phyloP scores from a whole-genome alignment of 2,888 invertebrate species.

The Toxonevra muliebris region DNA sequence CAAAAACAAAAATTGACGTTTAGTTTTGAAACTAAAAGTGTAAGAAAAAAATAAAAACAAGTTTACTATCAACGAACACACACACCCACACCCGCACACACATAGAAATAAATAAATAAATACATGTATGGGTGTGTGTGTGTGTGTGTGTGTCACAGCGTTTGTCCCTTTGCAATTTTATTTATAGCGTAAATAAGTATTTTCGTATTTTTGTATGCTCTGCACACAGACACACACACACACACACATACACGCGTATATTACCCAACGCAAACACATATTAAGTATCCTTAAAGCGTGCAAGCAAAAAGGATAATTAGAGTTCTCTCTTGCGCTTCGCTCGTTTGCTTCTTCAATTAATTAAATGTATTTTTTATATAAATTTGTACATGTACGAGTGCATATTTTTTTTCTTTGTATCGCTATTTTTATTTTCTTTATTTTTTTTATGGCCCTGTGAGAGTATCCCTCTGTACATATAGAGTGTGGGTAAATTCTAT shows the following conservation, averaged over 20 bases:
- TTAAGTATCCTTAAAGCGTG: constrained; percentile 17
- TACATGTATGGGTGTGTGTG: background rate
- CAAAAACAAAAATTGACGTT: no score
- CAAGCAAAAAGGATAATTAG: constrained; percentile 29
- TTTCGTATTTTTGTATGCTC: no score
- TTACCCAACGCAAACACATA: constrained; percentile 3
- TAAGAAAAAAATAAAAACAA: no score
- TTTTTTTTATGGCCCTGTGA: background rate
- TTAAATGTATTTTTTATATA: constrained; percentile 19
- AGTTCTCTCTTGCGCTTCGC: constrained; percentile 23
- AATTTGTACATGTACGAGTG: background rate
- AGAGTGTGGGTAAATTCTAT: background rate
- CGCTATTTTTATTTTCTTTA: background rate
- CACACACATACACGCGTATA: no score
- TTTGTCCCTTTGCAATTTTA: constrained; percentile 16
- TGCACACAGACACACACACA: no score
- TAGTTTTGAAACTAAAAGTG: no score
- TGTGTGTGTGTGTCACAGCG: background rate
- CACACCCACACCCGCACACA: no score
- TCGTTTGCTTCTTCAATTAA: constrained; percentile 27
- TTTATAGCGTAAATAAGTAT: constrained; percentile 15
- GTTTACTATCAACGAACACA: no score
- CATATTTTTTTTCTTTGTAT: background rate
- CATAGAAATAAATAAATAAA: no score
- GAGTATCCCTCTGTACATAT: background rate